Evolutionary conservation across 2,113 vertebrate genomes (phyloP), one percentile per base, ranked within the genome.

Genomic region (Antigone vipio): DNA sequence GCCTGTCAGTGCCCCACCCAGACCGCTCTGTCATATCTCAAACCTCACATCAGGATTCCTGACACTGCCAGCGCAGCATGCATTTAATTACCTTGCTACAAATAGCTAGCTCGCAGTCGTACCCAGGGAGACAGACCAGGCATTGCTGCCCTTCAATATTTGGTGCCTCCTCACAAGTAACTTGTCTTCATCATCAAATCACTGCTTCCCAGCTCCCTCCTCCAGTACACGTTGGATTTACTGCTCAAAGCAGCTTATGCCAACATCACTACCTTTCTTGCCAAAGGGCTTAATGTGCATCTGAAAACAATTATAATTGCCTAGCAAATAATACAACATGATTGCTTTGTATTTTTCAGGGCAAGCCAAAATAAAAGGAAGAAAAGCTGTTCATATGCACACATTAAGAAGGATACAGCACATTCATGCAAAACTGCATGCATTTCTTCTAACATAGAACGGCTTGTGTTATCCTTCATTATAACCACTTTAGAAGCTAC

Each of bases 221-320:
- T 68, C 26, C 49, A 59, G 44, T 3, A n/a, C 49, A 45, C 3
- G 0, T 0, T 27, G 34, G 34, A 38, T 80, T 56, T 75, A 49
- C 42, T 30, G 53, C 78, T 67, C 18, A 2, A 52, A 91, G 22
- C 74, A 64, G 19, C 40, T 45, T 19, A 64, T 67, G 59, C 91
- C 95, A 97, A 30, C 86, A 94, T 88, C 85, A 59, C 40, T 40
- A 82, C 84, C 68, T 80, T 75, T 32, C 66, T 60, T 86, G 82
- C 94, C 93, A 97, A 92, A 90, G 53, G 64, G 52, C 24, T 85
- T 81, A 67, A 91, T 9, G n/a, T 59, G 40, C 84, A 89, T 72
- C 95, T 97, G 92, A 85, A 93, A 96, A 32, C 56, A 91, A 95
- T 94, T 91, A 83, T 32, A 92, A 89, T 24, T 42, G 55, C 85